Conservation (phyloP, 2,888 invertebrate genomes). For the Coelinius sp. region DNA sequence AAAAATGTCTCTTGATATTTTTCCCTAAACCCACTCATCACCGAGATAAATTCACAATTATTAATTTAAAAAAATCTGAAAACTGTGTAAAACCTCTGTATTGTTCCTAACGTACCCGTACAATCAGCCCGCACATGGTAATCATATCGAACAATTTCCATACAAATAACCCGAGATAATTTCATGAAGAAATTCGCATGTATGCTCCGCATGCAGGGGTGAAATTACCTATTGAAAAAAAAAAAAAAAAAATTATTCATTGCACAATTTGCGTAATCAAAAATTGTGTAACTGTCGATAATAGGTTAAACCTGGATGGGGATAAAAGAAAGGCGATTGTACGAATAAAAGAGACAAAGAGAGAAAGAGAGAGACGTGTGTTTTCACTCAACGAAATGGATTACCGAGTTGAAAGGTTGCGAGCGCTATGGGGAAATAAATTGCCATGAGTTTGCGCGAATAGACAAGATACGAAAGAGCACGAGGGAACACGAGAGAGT, state of each 20-base stretch:
- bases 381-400: constrained; percentile 34
- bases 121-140: too few relatives aligned
- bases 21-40: too few relatives aligned
- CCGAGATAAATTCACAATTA: too few relatives aligned
- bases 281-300: constrained; percentile 2
- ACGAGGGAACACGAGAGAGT: not conserved
- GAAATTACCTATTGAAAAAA: not conserved
- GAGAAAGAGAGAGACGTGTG: not conserved
- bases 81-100: too few relatives aligned
- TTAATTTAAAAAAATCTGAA: too few relatives aligned
- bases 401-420: constrained; percentile 36
- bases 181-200: too few relatives aligned
- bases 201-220: too few relatives aligned
- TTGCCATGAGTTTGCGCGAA: constrained; percentile 22
- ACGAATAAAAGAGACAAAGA: constrained; percentile 1
- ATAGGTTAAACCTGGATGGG: not conserved
- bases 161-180: too few relatives aligned
- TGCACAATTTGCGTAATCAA: constrained; percentile 8
- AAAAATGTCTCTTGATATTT: too few relatives aligned
- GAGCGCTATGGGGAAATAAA: constrained; percentile 22
- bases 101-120: too few relatives aligned
- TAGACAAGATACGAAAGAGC: not conserved
- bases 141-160: too few relatives aligned
- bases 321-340: not conserved
- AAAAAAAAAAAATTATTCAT: not conserved